Evolutionary conservation across 2,113 vertebrate species (phyloP), one percentile per base, ranked within the genome.

Genomic region (Onychorhynchus coronatus): DNA sequence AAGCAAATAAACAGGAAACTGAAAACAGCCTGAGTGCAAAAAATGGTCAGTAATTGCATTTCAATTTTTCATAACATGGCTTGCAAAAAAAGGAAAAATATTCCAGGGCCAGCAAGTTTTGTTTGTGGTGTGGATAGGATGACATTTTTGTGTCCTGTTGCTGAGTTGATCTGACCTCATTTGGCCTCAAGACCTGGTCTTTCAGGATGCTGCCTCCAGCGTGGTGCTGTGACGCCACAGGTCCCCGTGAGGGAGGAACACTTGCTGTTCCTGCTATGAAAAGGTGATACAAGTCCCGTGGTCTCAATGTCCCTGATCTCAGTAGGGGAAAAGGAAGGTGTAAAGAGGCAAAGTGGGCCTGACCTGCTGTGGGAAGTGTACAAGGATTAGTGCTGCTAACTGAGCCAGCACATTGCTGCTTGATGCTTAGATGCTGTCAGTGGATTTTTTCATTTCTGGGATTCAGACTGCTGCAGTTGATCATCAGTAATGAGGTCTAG

Each of bases 201-300:
- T 84, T 62, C 2, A 8, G 47, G 30, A 39, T 12, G 18, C 7
- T 78, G 13, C 12, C 24, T 27, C 6, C 33, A 46, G 11, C 2
- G 0, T 11, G 5, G 31, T 53, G 14, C 35, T 61, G 41, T 15
- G 22, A 24, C 13, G 11, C 16, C 30, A 21, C 13, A 53, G 24
- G 5, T 61, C 8, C 5, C 8, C 2, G 2, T 23, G 37, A 47
- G 20, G 21, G 25, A 65, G 33, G 12, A 75, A 30, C 0, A 1
- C 6, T 11, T 31, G 30, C 20, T 1, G 0, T 35, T 81, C 31
- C 49, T 41, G 8, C 4, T 53, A 5, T 0, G 4, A 11, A n/a
- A 37, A 65, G 17, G 28, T 35, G 24, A 22, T 31, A 5, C 25
- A 37, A 9, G 5, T 86, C 9, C 44, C 4, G 7, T 70, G 22